Percentiles rank a stretch among this genome's conserved stretches.
Evolutionary conservation across 2,797 vertebrate species (phyloP).

Genomic region (Pipistrellus pygmaeus): DNA sequence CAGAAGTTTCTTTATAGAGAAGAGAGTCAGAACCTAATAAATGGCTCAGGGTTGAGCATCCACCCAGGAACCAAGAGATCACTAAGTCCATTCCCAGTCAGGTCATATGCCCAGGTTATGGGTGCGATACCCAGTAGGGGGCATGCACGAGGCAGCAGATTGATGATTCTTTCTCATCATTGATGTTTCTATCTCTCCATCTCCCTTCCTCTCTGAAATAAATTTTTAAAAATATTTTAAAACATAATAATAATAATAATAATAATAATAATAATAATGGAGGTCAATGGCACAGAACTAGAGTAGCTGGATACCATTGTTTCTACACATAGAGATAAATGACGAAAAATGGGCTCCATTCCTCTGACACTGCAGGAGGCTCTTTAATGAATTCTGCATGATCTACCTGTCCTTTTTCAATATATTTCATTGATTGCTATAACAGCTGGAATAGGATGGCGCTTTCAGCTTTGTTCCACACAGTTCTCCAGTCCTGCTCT

Average conservation of each 20-base stretch:
- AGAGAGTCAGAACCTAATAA: neutral
- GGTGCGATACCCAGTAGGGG: no score
- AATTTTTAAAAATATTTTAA: no score
- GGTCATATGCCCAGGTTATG: no score
- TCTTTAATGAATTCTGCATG: neutral
- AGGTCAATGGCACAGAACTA: neutral
- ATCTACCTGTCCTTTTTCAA: neutral
- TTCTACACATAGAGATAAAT: neutral
- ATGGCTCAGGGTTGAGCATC: neutral
- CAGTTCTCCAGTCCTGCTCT: neutral
- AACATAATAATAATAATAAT: no score
- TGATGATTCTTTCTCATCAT: no score
- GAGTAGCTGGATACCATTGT: neutral
- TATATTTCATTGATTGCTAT: neutral
- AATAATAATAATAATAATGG: neutral
- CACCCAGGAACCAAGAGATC: no score
- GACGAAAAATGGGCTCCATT: neutral
- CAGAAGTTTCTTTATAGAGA: constrained; percentile 14
- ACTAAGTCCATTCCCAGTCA: no score
- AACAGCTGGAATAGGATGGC: neutral
- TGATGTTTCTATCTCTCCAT: no score
- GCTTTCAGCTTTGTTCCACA: neutral
- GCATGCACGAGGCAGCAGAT: no score
- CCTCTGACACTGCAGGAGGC: neutral
- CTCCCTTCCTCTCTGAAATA: no score